Evolutionary conservation across 2,797 vertebrate species (phyloP).

Genomic region (Sebastolobus alascanus): DNA sequence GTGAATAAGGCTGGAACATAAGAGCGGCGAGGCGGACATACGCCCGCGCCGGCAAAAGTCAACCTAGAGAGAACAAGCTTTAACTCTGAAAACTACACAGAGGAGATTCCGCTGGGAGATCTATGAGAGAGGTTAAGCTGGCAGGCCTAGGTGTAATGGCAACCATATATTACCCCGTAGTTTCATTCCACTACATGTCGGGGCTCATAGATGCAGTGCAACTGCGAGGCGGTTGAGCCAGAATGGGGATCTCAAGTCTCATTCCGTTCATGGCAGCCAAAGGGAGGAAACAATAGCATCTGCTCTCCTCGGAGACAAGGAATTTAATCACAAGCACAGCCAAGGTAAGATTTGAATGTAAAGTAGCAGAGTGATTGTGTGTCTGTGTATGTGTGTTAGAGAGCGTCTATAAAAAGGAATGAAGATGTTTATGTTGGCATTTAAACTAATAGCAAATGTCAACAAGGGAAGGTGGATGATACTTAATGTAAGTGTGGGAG

Average conservation of each 20-base stretch:
- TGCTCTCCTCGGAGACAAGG: constrained; percentile 75
- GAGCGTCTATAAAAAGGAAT: constrained; percentile 58
- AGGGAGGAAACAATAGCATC: constrained; percentile 80
- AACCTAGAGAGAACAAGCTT: constrained; percentile 41
- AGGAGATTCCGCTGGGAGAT: constrained; percentile 63
- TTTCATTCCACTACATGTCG: constrained; percentile 74
- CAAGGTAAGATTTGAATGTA: constrained; percentile 81
- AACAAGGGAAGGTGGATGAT: constrained; percentile 54
- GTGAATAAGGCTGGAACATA: constrained; percentile 44
- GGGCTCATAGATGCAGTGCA: constrained; percentile 70
- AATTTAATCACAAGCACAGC: constrained; percentile 80
- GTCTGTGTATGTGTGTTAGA: constrained; percentile 27
- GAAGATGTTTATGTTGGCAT: constrained; percentile 68
- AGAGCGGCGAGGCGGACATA: constrained; percentile 10
- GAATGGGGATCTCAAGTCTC: constrained; percentile 76
- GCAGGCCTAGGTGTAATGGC: constrained; percentile 72
- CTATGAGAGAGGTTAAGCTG: constrained; percentile 74
- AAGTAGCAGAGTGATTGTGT: constrained; percentile 63
- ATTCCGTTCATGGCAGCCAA: constrained; percentile 76
- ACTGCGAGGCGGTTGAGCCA: constrained; percentile 67
- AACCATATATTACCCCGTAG: constrained; percentile 74
- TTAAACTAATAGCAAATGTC: constrained; percentile 70
- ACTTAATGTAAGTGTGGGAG: constrained; percentile 25
- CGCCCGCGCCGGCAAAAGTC: constrained; percentile 39
- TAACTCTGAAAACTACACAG: constrained; percentile 51